These are phyloP conservation scores for Drosophila neocordata DNA, from an alignment of 1,140 invertebrate genomes.

Conservation along the genomic window DNA sequence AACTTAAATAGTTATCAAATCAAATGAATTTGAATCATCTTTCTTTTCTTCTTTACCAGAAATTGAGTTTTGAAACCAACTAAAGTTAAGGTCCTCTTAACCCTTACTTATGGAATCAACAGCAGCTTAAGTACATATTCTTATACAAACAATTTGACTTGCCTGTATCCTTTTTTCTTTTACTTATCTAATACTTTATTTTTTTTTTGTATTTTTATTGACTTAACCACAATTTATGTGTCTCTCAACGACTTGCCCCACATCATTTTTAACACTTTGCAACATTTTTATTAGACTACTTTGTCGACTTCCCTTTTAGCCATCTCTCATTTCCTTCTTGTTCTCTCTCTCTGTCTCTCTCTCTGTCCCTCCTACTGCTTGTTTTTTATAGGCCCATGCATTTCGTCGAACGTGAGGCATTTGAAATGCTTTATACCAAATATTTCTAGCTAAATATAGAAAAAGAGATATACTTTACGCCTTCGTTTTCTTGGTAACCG, in stretches of 20 bases:
- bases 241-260: constrained; percentile 21
- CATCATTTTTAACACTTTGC: constrained; percentile 41
- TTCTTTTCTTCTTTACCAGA: too few species aligned
- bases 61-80: too few species aligned
- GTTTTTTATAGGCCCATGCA: constrained; percentile 46
- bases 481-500: constrained; percentile 47
- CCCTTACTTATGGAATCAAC: too few species aligned
- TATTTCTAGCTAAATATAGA: constrained; percentile 46
- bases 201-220: neutral
- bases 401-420: constrained; percentile 18
- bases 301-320: too few species aligned
- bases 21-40: too few species aligned
- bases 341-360: neutral
- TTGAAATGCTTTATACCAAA: neutral
- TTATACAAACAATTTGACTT: too few species aligned
- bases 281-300: constrained; percentile 55
- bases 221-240: neutral
- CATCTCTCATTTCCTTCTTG: neutral
- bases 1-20: too few species aligned
- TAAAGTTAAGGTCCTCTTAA: too few species aligned
- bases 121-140: too few species aligned
- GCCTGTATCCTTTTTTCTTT: too few species aligned
- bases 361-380: neutral
- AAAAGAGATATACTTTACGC: constrained; percentile 31
- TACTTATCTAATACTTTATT: neutral